Base-by-base conservation (phyloP, 2,888 invertebrate genomes). In the Hymenopus coronatus region DNA sequence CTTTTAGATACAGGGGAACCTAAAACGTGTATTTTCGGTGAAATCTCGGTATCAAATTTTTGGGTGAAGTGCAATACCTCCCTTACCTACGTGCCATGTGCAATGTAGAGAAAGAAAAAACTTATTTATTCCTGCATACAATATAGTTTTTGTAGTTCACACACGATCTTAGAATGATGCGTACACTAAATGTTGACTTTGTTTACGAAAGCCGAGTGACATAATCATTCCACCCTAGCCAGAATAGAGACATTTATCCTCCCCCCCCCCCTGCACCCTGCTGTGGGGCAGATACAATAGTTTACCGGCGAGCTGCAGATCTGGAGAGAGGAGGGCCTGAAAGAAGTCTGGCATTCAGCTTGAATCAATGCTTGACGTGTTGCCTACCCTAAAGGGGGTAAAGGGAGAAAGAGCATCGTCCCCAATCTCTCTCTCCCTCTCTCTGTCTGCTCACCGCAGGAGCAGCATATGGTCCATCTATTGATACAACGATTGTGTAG, bases 401-500 rank as follows among this genome's bases (percentile, higher is more conserved):
- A 82, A 70, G 82, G 87, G 87, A 87, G 87, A 87, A 70, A 82
- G 82, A 30, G 30, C 25, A 54, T 82, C 81, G 27, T 46, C 81
- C 81, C 86, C 54, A 15, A 54, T 70, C 54, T 20, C 25, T 20
- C 54, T 70, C 54, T 54, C 54, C 15, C 54, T 54, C 54, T 70
- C 54, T 70, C 54, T 15, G 6, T 70, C 54, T 28, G 25, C 81
- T 81, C 86, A 54, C 25, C 20, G 82, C 82, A 82, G 54, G 54
- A 70, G 87, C 87, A 87, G 87, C 87, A 87, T 87, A 87, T 87
- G 87, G 87, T 40, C 87, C 87, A 87, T 88, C 88, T 88, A 88
- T 88, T 88, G 88, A 88, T 88, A 88, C 88, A 88, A 70, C 84
- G 88, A 84, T 84, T 88, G 84, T 88, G 88, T 84, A 81, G 87